phyloP scores from a whole-genome alignment of 2,113 vertebrate genomes.

The Tapirus terrestris region DNA sequence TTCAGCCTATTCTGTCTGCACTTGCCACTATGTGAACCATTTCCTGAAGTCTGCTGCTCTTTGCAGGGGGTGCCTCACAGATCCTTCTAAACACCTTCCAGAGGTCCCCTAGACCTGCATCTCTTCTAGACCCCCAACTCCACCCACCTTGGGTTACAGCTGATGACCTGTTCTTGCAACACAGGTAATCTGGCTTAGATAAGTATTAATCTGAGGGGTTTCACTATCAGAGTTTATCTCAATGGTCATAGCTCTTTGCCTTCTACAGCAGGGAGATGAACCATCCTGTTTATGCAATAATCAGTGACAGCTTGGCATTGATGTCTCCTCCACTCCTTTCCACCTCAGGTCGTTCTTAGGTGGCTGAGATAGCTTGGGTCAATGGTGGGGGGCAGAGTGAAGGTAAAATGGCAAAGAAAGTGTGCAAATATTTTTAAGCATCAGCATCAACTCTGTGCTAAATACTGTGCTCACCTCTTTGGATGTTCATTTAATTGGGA shows the following conservation, averaged over 20 bases:
- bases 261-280: background rate
- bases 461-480: background rate
- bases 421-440: background rate
- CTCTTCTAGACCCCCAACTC: background rate
- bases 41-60: background rate
- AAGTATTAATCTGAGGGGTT: background rate
- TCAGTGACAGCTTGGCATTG: background rate
- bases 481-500: background rate
- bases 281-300: background rate
- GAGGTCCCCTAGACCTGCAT: background rate
- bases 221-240: background rate
- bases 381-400: background rate
- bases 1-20: background rate
- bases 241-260: background rate
- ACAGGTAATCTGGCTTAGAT: background rate
- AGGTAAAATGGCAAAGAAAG: background rate
- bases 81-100: background rate
- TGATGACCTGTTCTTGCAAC: background rate
- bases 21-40: background rate
- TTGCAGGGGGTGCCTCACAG: background rate
- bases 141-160: background rate
- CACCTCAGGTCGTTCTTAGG: background rate
- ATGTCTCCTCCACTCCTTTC: background rate
- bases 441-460: background rate
- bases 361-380: background rate